A percentile compares a stretch with the other conserved stretches of the same genome.
Conservation (phyloP, 2,113 vertebrate species). For the Castor canadensis region DNA sequence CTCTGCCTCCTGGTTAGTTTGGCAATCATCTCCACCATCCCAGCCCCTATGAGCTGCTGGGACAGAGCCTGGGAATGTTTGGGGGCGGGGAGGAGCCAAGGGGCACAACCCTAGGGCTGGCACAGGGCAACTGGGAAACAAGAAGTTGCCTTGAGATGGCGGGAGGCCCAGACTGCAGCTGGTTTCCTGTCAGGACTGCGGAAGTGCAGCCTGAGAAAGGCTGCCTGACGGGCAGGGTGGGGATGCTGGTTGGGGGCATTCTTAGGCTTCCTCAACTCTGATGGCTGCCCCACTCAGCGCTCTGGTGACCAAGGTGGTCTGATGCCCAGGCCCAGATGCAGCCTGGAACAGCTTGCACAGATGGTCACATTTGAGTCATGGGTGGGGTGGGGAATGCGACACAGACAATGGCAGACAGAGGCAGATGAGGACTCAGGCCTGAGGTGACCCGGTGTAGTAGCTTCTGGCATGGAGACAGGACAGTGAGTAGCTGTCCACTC, state of each 20-base stretch:
- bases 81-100: conserved; percentile 45
- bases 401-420: neutral
- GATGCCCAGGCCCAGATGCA: neutral
- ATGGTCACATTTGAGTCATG: too few relatives aligned
- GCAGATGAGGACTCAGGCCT: neutral
- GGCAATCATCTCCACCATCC: conserved; percentile 72
- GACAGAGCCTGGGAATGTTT: conserved; percentile 37
- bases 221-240: neutral
- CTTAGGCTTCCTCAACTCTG: neutral
- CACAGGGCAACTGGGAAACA: conserved; percentile 64
- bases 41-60: neutral
- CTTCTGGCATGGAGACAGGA: neutral
- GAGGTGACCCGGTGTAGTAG: neutral
- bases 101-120: conserved; percentile 55
- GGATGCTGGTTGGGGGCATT: neutral
- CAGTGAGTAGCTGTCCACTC: neutral
- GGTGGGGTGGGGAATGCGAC: too few relatives aligned
- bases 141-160: conserved; percentile 74
- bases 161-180: conserved; percentile 48
- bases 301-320: neutral
- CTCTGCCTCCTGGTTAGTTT: conserved; percentile 64
- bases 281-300: neutral
- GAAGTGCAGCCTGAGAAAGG: conserved; percentile 63
- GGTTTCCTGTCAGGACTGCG: conserved; percentile 79
- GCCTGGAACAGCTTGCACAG: fast-evolving